Base-by-base conservation (phyloP, 1,140 invertebrate genomes). In the Myzus persicae region DNA sequence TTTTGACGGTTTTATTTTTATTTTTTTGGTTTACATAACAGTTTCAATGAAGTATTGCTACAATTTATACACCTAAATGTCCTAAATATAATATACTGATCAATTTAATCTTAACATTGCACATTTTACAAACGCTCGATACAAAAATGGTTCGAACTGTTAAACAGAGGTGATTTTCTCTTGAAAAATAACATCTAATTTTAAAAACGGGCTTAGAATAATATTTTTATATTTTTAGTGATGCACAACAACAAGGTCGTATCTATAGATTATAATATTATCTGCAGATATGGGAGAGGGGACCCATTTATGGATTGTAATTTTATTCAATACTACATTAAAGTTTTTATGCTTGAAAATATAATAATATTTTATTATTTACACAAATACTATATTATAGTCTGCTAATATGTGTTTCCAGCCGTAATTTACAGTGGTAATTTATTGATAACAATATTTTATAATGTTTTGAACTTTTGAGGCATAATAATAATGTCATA, bases 1-100 rank as follows among this genome's bases (percentile, higher is more conserved):
- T 89, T 54, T 89, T 40, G 88, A 89, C 46, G 8, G 31, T 18
- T 20, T 67, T 31, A 67, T 67, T 89, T 89, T 89, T 89, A 9
- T 87, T 36, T 82, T n/a, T 84, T 87, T 46, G 20, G n/a, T 54
- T 89, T 24, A 38, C 24, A 8, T 40, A 89, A 54, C 36, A 26
- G 36, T 40, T 89, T 40, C 22, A 54, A 89, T 51, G 31, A 89
- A 54, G 20, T 40, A 14, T 31, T 14, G 3, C 42, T n/a, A n/a
- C 8, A 42, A 9, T 31, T 38, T 40, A 40, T 84, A n/a, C 20
- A n/a, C 31, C 14, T 76, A 18, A 76, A 76, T 76, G 14, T n/a
- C 14, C 59, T 76, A 18, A n/a, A 76, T 42, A 44, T 31, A 14
- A 24, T 85, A 7, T 44, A 44, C 31, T 26, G 46, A 14, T 9